Percentiles rank a stretch among this genome's conserved stretches.
Evolutionary conservation across 1,140 invertebrate species (phyloP).

Genomic region (Ctenoplectra terminalis): DNA sequence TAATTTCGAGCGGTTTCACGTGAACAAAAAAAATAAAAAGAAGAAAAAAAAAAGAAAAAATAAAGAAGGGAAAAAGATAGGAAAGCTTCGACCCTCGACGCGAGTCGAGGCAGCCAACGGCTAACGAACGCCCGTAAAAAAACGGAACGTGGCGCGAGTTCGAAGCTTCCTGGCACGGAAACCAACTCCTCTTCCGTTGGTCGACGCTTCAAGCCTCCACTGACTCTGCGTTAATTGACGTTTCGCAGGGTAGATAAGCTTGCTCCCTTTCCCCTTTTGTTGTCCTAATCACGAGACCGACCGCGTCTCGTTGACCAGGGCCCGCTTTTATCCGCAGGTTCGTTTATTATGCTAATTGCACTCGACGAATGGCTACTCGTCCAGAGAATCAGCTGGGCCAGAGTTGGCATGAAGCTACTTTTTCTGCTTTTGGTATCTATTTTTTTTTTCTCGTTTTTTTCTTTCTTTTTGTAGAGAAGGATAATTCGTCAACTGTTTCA

Average conservation of each 20-base stretch:
- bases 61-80: no score
- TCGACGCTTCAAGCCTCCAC: background rate
- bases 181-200: background rate
- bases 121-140: constrained; percentile 36
- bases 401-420: background rate
- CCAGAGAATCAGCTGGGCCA: background rate
- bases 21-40: background rate
- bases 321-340: constrained; percentile 64
- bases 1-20: constrained; percentile 27
- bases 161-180: constrained; percentile 22
- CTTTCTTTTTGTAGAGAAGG: no score
- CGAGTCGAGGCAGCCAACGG: constrained; percentile 1
- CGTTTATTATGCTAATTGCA: constrained; percentile 77
- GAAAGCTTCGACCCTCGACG: constrained; percentile 2
- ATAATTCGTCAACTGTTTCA: background rate
- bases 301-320: constrained; percentile 58
- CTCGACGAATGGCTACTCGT: constrained; percentile 49
- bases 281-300: constrained; percentile 58
- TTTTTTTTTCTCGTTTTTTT: no score
- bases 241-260: constrained; percentile 42
- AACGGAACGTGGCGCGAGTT: constrained; percentile 19
- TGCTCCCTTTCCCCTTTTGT: constrained; percentile 41
- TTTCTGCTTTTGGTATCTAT: background rate
- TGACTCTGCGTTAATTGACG: constrained; percentile 51
- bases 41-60: background rate